Percentiles rank a stretch among this genome's conserved stretches.
Evolutionary conservation across 2,888 invertebrate species (phyloP).

Genomic region (Diabrotica balteata): DNA sequence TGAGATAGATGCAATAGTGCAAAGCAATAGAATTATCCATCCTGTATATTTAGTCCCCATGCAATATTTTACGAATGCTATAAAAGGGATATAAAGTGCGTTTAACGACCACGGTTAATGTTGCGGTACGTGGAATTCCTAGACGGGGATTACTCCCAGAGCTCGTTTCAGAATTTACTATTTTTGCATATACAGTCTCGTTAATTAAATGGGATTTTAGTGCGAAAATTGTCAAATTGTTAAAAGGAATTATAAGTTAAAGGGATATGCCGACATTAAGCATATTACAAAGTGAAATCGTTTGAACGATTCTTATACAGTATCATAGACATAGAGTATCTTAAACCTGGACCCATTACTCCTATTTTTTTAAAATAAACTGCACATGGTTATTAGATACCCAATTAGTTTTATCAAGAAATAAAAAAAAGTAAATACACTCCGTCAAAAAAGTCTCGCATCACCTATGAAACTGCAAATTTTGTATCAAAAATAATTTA

Average conservation of each 20-base stretch:
- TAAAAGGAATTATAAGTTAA: conserved; percentile 6
- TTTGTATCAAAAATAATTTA: no score
- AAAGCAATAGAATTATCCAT: conserved; percentile 1
- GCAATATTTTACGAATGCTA: conserved; percentile 63
- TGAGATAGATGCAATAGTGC: not conserved
- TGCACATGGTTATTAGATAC: no score
- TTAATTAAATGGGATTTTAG: conserved; percentile 41
- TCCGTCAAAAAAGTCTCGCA: no score
- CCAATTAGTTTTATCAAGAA: no score
- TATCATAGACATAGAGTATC: no score
- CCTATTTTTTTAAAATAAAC: no score
- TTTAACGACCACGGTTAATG: conserved; percentile 62
- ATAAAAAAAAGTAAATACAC: no score
- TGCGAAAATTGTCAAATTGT: conserved; percentile 27
- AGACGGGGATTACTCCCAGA: conserved; percentile 57
- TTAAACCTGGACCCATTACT: no score
- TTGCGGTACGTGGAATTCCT: conserved; percentile 59
- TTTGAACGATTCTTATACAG: no score
- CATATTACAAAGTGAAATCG: no score
- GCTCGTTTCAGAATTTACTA: conserved; percentile 62
- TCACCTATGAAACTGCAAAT: no score
- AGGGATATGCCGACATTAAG: not conserved
- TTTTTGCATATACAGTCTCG: conserved; percentile 58
- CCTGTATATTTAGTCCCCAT: conserved; percentile 48
- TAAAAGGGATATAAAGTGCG: conserved; percentile 62